phyloP scores from a whole-genome alignment of 2,113 vertebrate species.

The Acanthisitta chloris region DNA sequence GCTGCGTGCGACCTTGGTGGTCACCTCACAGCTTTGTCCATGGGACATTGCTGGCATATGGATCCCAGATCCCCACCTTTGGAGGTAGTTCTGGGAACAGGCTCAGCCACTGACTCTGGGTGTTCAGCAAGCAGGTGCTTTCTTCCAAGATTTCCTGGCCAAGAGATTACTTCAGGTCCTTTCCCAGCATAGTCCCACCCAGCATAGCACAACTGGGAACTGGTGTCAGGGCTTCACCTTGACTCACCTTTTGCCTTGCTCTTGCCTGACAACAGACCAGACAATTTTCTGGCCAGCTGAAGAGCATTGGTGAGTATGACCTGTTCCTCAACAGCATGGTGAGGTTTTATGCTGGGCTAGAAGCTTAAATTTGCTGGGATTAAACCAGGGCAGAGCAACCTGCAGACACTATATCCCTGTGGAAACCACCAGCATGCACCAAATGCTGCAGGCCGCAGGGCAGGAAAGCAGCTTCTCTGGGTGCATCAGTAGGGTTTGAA shows the following conservation, averaged over 20 bases:
- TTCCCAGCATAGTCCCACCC: background rate
- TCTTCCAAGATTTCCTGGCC: background rate
- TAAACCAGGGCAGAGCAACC: background rate
- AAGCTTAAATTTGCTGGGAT: background rate
- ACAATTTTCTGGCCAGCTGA: background rate
- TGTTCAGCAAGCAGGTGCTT: background rate
- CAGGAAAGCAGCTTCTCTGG: background rate
- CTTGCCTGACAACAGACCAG: background rate
- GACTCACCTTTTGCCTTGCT: background rate
- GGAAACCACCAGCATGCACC: background rate
- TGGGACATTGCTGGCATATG: rapidly evolving
- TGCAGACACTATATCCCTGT: background rate
- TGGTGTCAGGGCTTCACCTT: background rate
- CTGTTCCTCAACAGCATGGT: background rate
- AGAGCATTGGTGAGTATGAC: background rate
- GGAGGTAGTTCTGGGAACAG: background rate
- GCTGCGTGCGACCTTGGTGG: background rate
- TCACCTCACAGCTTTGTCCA: background rate
- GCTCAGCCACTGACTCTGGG: background rate
- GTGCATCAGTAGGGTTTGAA: background rate
- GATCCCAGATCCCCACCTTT: background rate
- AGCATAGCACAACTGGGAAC: rapidly evolving
- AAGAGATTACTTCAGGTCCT: background rate
- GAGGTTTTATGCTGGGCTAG: background rate
- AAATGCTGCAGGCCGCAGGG: background rate